Base-by-base conservation (phyloP, 2,888 invertebrate genomes). In the Ormyrus pomaceus region DNA sequence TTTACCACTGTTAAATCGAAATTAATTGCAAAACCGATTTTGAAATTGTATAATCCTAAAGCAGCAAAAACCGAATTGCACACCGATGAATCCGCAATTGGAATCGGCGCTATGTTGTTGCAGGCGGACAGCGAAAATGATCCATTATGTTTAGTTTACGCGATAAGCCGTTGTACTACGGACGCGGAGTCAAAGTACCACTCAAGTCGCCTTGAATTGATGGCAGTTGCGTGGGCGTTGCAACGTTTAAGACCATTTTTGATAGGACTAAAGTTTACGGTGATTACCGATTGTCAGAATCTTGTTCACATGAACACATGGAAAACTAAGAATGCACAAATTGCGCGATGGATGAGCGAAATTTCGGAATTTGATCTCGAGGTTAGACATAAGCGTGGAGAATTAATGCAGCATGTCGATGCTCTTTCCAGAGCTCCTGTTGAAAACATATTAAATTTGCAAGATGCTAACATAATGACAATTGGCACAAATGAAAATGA, bases 161-260 rank as follows among this genome's bases (percentile, higher is more conserved):
- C 82, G 0, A 48, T 83, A 2, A 83, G 81, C 62, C 11, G 76
- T 45, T 34, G 73, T 48, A 82, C 79, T 0, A 71, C 74, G 0
- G 82, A 82, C 11, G 55, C 58, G 0, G 84, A 86, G 51, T 9
- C 53, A 10, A 61, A 51, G 0, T 86, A 87, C 64, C 83, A 85
- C 68, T 84, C 84, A 0, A 84, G 81, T 34, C 84, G 87, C 19
- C 56, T 85, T 6, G 88, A 89, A 59, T 9, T 81, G 8, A 48
- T 82, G 56, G 82, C 78, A 0, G 72, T 82, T 48, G 13, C 55
- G 1, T 82, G 80, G 76, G 72, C 70, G 0, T 34, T 71, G 0
- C n/a, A 69, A 46, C 6, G 80, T 1, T 61, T 84, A 6, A 56
- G 84, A 13, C 11, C 80, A 0, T 82, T 84, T 58, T 61, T 86